These are phyloP conservation scores for Podocnemis expansa DNA, from an alignment of 2,113 vertebrate species.

Conservation along the genomic window DNA sequence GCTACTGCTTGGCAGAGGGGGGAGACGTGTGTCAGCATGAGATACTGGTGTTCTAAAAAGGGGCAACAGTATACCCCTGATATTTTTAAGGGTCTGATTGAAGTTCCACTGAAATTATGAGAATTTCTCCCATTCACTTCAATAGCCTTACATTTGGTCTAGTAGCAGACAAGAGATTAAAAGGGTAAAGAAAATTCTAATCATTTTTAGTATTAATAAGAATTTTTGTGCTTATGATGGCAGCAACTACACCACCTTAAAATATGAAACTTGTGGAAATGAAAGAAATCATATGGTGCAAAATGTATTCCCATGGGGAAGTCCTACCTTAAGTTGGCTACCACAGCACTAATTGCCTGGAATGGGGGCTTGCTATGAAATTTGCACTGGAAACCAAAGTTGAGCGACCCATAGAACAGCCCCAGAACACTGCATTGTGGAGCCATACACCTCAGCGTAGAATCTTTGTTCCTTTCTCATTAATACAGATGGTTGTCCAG, in stretches of 20 bases:
- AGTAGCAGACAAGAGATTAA: not conserved
- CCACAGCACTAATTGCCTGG: not conserved
- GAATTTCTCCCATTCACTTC: not conserved
- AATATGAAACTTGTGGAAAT: not conserved
- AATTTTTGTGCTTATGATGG: not conserved
- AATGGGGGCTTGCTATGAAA: not conserved
- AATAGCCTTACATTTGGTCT: not conserved
- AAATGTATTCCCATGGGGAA: not conserved
- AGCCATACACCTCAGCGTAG: not conserved
- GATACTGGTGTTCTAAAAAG: not conserved
- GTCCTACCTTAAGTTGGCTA: not conserved
- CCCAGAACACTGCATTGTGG: no score
- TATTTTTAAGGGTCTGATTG: not conserved
- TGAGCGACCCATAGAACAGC: not conserved
- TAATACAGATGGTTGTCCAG: not conserved
- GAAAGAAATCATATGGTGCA: not conserved
- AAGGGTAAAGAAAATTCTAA: not conserved
- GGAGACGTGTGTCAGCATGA: no score
- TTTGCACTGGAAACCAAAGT: not conserved
- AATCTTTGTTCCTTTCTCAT: not conserved
- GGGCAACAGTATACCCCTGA: not conserved
- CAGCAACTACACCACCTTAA: not conserved
- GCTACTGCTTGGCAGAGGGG: no score
- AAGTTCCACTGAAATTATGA: not conserved
- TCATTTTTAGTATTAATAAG: not conserved